These are phyloP conservation scores for Hippolais icterina DNA, from an alignment of 2,113 vertebrate genomes.

Conservation along the genomic window DNA sequence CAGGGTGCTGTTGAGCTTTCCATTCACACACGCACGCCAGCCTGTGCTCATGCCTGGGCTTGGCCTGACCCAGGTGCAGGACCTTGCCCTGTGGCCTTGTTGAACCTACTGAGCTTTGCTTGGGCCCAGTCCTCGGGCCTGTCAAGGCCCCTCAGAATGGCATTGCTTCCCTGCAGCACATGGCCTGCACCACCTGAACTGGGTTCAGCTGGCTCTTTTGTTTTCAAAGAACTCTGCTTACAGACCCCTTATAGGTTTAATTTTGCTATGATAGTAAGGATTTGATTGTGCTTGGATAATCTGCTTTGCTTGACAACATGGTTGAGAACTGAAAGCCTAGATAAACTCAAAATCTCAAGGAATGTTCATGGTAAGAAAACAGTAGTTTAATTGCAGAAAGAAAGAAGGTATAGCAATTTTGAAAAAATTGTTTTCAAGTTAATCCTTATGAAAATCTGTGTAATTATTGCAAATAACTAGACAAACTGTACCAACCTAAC, in stretches of 20 bases:
- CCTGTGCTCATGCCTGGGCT: rapidly evolving
- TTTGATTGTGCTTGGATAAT: background rate
- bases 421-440: background rate
- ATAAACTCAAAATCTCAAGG: background rate
- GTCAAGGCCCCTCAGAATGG: background rate
- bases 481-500: background rate
- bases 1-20: background rate
- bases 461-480: background rate
- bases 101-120: background rate
- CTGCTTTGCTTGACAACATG: background rate
- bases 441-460: background rate
- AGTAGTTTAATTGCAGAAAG: background rate
- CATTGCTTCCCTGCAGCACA: background rate
- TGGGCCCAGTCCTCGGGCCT: too few species aligned
- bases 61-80: background rate
- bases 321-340: background rate
- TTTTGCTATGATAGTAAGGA: background rate
- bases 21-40: background rate
- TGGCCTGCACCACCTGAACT: too few species aligned
- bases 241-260: background rate
- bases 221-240: background rate
- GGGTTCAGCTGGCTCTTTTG: background rate
- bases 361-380: background rate
- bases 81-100: background rate
- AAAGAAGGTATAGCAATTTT: background rate